These are phyloP conservation scores for Syngnathus rostellatus DNA, from an alignment of 2,797 vertebrate genomes.

Conservation along the genomic window DNA sequence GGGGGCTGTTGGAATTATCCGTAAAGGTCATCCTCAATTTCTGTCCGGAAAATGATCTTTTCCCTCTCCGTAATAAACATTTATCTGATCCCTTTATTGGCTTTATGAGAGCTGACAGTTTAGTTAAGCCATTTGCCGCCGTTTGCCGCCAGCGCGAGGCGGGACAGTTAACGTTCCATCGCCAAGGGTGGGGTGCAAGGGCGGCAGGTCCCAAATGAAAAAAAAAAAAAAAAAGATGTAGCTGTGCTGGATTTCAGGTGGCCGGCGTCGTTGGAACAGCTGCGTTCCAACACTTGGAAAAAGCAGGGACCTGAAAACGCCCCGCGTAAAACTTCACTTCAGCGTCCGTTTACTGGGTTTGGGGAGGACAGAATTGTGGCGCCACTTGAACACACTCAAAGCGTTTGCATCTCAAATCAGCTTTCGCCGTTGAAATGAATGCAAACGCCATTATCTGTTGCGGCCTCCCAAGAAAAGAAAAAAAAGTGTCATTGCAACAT, in stretches of 20 bases:
- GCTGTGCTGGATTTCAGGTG: not conserved
- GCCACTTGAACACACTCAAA: not conserved
- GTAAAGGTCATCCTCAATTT: constrained; percentile 99
- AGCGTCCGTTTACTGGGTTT: not conserved
- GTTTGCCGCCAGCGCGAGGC: constrained; percentile 75
- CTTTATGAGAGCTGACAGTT: constrained; percentile 99
- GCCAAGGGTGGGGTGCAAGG: constrained; percentile 66
- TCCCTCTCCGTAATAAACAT: constrained; percentile 98
- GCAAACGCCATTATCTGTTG: not conserved
- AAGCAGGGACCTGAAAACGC: not conserved
- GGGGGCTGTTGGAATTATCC: constrained; percentile 83
- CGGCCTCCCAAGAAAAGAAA: not conserved
- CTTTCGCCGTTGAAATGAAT: not conserved
- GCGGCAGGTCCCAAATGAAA: constrained; percentile 26
- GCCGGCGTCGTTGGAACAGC: not conserved
- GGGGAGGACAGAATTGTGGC: no score
- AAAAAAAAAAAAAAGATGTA: not conserved
- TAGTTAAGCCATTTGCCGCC: constrained; percentile 96
- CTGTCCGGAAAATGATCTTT: constrained; percentile 98
- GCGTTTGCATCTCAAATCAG: not conserved
- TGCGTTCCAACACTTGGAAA: not conserved
- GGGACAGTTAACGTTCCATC: constrained; percentile 93
- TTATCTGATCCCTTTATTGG: constrained; percentile 97
- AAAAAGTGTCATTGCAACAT: not conserved
- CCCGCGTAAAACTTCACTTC: not conserved